Evolutionary conservation across 2,113 vertebrate genomes (phyloP).

Genomic region (Entosphenus tridentatus): DNA sequence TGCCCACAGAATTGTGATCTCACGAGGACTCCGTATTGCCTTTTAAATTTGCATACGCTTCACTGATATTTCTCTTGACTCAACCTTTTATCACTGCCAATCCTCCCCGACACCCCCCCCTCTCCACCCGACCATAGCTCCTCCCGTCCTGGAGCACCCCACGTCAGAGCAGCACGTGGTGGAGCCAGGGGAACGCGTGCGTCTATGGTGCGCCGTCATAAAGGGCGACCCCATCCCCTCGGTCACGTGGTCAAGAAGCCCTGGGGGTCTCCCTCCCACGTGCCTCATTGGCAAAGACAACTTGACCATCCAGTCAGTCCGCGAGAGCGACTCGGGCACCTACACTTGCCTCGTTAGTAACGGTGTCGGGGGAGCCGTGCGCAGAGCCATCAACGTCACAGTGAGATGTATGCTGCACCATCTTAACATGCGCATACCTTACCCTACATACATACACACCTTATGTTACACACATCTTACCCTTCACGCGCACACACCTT

Average conservation of each 20-base stretch:
- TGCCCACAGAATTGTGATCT: too few relatives aligned
- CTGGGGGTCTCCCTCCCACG: neutral
- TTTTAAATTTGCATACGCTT: too few relatives aligned
- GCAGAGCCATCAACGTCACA: neutral
- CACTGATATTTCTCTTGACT: too few relatives aligned
- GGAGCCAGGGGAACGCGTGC: constrained; percentile 1
- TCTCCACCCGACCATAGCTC: neutral
- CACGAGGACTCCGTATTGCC: too few relatives aligned
- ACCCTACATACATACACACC: neutral
- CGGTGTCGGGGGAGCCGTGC: neutral
- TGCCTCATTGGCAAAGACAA: neutral
- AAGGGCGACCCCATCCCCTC: neutral
- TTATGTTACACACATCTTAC: neutral
- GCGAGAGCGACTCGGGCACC: neutral
- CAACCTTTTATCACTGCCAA: too few relatives aligned
- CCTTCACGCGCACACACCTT: neutral
- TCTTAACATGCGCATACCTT: neutral
- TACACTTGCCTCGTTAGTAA: neutral
- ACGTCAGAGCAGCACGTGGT: neutral
- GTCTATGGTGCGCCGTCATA: neutral
- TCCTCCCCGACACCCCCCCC: too few relatives aligned
- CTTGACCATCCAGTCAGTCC: neutral
- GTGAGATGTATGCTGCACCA: neutral
- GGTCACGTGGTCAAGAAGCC: neutral
- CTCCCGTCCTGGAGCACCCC: neutral